phyloP scores from a whole-genome alignment of 2,797 vertebrate genomes.

The Pempheris klunzingeri region DNA sequence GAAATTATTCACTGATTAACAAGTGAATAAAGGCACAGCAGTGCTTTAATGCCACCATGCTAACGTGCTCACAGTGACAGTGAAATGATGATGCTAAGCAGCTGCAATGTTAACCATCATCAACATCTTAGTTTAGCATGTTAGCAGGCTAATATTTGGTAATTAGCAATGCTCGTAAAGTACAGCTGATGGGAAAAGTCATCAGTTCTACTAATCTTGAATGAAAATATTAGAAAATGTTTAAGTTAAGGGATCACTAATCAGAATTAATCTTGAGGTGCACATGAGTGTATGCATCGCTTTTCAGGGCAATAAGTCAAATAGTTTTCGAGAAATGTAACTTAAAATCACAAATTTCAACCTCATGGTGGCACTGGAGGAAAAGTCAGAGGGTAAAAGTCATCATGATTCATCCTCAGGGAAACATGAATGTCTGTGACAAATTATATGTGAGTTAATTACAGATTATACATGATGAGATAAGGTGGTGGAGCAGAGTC shows the following conservation, averaged over 20 bases:
- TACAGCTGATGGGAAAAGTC: not conserved
- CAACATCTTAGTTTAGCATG: accelerated
- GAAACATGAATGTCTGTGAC: not conserved
- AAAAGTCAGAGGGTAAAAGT: not conserved
- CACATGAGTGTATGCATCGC: too few relatives aligned
- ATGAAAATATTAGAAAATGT: too few relatives aligned
- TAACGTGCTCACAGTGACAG: not conserved
- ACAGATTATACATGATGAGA: too few relatives aligned
- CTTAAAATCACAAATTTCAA: too few relatives aligned
- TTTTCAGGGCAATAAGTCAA: too few relatives aligned
- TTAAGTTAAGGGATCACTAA: too few relatives aligned
- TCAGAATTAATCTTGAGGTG: too few relatives aligned
- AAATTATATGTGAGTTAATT: not conserved
- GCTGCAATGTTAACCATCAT: not conserved
- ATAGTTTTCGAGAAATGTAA: too few relatives aligned
- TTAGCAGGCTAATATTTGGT: not conserved
- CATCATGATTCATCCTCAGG: not conserved
- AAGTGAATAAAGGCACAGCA: not conserved
- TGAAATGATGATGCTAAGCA: not conserved
- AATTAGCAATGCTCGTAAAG: not conserved
- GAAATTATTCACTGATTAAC: not conserved
- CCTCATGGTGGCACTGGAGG: not conserved
- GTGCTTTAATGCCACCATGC: not conserved
- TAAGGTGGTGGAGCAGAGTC: too few relatives aligned
- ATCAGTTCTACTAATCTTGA: too few relatives aligned